phyloP scores from a whole-genome alignment of 2,888 invertebrate species.

The Doris montereyensis region DNA sequence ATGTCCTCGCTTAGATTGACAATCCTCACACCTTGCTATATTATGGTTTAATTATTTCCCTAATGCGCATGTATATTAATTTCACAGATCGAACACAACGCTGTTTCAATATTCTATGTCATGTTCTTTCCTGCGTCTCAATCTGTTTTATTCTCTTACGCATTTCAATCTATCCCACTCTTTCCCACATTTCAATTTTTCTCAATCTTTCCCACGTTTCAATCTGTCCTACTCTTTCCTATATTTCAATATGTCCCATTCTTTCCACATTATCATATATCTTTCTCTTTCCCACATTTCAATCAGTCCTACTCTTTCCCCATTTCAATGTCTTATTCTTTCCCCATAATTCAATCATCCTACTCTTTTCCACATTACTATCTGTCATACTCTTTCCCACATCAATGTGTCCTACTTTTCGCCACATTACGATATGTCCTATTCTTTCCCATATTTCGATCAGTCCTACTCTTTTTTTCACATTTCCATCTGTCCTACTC shows the following conservation, averaged over 20 bases:
- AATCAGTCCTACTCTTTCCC: neutral
- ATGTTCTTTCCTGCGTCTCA: too few species aligned
- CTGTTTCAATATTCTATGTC: too few species aligned
- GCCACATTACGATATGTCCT: too few species aligned
- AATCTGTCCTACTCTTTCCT: neutral
- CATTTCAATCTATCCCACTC: neutral
- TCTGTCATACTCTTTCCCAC: neutral
- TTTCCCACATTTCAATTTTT: too few species aligned
- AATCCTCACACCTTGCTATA: too few species aligned
- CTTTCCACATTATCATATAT: neutral
- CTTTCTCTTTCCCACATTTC: neutral
- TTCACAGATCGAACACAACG: too few species aligned
- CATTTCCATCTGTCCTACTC: neutral
- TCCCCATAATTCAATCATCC: neutral
- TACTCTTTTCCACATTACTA: neutral
- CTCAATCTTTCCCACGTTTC: neutral
- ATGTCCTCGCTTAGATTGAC: too few species aligned
- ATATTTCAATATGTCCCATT: neutral
- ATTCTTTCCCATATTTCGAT: neutral
- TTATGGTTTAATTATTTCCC: too few species aligned
- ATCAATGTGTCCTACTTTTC: neutral
- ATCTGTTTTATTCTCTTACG: neutral
- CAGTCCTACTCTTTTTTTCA: neutral
- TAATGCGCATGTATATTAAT: too few species aligned
- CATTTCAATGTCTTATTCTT: neutral